phyloP scores from a whole-genome alignment of 2,888 invertebrate genomes.

The Acholoe squamosa region DNA sequence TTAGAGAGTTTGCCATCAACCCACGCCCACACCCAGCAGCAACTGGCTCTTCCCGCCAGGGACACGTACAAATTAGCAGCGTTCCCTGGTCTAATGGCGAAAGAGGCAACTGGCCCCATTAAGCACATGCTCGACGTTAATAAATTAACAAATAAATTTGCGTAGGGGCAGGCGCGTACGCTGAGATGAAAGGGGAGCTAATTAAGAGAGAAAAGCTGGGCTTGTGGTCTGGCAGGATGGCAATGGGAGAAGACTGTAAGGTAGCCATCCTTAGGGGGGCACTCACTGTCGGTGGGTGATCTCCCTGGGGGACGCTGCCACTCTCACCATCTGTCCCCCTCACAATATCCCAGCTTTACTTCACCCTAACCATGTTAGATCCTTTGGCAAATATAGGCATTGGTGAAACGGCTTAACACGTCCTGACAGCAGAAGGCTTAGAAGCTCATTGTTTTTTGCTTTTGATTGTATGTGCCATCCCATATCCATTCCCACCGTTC shows the following conservation, averaged over 20 bases:
- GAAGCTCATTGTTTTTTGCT: neutral
- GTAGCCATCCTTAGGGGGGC: neutral
- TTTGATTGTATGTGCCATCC: neutral
- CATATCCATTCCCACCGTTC: too few relatives aligned
- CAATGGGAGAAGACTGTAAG: neutral
- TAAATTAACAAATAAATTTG: neutral
- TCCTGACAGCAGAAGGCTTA: neutral
- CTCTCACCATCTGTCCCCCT: neutral
- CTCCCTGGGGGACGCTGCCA: neutral
- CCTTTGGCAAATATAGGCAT: neutral
- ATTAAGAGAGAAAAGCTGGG: slow-evolving; percentile 1
- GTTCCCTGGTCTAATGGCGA: neutral
- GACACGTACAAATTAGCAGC: neutral
- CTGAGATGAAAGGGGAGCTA: neutral
- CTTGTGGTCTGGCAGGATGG: neutral
- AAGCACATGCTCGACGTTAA: slow-evolving; percentile 25
- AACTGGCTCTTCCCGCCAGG: neutral
- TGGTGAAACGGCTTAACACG: neutral
- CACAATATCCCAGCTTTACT: neutral
- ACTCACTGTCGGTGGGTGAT: neutral
- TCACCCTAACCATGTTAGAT: neutral
- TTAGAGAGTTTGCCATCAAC: too few relatives aligned
- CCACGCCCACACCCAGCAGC: neutral
- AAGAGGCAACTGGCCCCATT: neutral
- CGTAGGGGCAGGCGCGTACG: neutral